phyloP scores from a whole-genome alignment of 2,797 vertebrate genomes.

The Falco novaeseelandiae region DNA sequence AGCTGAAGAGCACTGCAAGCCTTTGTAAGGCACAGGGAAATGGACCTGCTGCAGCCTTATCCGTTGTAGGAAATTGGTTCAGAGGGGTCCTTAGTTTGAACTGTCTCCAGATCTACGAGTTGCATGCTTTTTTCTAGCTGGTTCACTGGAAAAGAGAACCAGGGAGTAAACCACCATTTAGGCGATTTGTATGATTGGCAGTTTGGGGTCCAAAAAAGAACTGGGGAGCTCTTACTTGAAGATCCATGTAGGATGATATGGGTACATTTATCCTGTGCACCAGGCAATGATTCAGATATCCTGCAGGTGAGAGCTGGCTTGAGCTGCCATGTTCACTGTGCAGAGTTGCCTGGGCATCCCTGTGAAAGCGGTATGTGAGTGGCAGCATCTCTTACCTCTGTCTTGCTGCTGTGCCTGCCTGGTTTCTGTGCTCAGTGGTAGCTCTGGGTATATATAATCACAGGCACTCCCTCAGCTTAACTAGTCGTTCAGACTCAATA shows the following conservation, averaged over 20 bases:
- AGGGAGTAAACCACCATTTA: background rate
- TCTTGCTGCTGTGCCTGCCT: background rate
- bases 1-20: background rate
- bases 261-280: background rate
- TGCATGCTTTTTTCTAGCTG: background rate
- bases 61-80: fast-evolving
- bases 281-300: background rate
- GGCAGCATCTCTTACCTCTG: background rate
- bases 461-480: background rate
- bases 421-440: background rate
- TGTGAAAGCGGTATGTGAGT: background rate
- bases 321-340: background rate
- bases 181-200: background rate
- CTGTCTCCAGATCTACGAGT: background rate
- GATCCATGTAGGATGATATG: background rate
- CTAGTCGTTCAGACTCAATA: background rate
- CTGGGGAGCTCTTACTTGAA: background rate
- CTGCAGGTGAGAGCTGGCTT: background rate
- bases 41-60: background rate
- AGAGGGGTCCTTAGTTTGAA: background rate
- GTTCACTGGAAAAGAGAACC: background rate
- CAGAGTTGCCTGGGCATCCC: background rate
- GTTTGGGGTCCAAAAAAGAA: background rate
- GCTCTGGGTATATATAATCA: background rate
- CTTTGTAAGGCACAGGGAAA: background rate